Percentiles rank a stretch among this genome's conserved stretches.
Evolutionary conservation across 2,113 vertebrate species (phyloP).

Genomic region (Trogon melanurus): DNA sequence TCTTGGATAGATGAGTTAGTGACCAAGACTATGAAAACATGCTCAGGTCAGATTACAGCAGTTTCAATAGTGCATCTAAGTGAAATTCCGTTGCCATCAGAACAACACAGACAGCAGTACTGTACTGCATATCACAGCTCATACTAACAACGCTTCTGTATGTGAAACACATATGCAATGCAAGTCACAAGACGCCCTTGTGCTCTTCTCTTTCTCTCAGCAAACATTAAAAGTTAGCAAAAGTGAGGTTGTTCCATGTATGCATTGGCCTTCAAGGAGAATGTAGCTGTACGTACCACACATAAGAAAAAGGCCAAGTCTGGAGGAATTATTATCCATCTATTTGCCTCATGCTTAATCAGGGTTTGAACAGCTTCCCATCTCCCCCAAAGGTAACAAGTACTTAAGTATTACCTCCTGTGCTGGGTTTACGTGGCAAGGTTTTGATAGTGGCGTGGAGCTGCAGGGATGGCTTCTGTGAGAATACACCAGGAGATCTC

Average conservation of each 20-base stretch:
- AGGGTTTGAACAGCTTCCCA: neutral
- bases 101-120: neutral
- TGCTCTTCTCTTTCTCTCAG: neutral
- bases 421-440: neutral
- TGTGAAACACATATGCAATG: neutral
- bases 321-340: neutral
- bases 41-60: neutral
- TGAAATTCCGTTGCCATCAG: neutral
- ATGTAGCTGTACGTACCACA: fast-evolving
- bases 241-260: neutral
- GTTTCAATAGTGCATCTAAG: neutral
- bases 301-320: neutral
- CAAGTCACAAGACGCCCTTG: neutral
- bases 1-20: neutral
- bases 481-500: neutral
- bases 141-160: neutral
- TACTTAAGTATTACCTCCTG: neutral
- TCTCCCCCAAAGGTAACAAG: neutral
- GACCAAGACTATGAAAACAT: neutral
- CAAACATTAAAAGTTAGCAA: neutral
- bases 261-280: neutral
- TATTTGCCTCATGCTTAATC: neutral
- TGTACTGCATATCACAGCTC: neutral
- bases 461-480: neutral
- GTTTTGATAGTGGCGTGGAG: neutral